A percentile compares a stretch with the other conserved stretches of the same genome.
phyloP scores from a whole-genome alignment of 2,797 vertebrate species.

The Psittacula derbiana region DNA sequence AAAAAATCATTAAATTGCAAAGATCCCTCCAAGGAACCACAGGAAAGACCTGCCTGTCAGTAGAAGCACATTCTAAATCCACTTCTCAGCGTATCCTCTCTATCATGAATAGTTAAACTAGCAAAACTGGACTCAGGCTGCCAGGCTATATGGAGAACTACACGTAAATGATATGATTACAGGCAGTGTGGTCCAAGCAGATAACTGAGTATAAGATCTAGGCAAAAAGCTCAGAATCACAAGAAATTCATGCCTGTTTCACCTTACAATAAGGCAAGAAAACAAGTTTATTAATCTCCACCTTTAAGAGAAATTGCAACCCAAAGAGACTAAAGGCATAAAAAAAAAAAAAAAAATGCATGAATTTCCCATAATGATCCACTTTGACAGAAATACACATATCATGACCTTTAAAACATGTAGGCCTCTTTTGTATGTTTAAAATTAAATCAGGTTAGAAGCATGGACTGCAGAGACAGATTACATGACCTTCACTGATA shows the following conservation, averaged over 20 bases:
- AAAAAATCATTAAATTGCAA: neutral
- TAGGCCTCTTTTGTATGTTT: neutral
- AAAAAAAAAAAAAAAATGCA: neutral
- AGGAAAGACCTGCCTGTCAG: neutral
- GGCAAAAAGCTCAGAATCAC: neutral
- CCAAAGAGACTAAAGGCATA: neutral
- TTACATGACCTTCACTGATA: neutral
- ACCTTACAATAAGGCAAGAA: neutral
- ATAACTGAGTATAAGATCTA: neutral
- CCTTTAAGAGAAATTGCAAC: neutral
- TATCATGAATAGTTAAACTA: neutral
- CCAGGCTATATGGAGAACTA: neutral
- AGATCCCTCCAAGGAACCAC: neutral
- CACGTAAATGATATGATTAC: neutral
- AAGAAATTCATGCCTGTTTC: neutral
- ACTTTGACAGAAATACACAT: neutral
- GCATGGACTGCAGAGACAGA: neutral
- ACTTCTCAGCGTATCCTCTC: neutral
- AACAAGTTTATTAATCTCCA: neutral
- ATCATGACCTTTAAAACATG: neutral
- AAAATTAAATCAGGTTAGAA: neutral
- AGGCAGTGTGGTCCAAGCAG: neutral
- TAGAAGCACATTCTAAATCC: neutral
- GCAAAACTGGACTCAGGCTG: neutral
- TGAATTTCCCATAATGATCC: neutral